phyloP scores from a whole-genome alignment of 2,113 vertebrate species.

The Lepisosteus osseus region DNA sequence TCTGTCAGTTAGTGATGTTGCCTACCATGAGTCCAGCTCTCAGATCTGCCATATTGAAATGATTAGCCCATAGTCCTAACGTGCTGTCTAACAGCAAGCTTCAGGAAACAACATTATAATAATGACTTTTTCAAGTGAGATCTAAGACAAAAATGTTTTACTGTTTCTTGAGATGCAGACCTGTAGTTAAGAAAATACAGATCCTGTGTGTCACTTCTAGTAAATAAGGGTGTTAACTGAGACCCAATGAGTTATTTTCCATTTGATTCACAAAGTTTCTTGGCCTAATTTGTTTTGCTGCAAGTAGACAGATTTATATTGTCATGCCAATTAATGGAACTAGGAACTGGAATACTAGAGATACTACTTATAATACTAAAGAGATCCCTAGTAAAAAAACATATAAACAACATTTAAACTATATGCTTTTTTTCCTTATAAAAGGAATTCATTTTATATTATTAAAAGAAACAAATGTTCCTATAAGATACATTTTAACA shows the following conservation, averaged over 20 bases:
- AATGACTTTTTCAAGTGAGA: constrained; percentile 31
- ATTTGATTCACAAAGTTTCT: not conserved
- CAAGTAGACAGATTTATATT: too few relatives aligned
- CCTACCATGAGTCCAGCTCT: constrained; percentile 31
- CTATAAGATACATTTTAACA: too few relatives aligned
- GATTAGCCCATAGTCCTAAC: constrained; percentile 44
- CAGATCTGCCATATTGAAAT: constrained; percentile 48
- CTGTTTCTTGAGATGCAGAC: not conserved
- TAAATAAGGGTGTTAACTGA: not conserved
- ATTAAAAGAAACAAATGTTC: too few relatives aligned
- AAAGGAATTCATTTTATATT: too few relatives aligned
- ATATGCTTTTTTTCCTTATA: too few relatives aligned
- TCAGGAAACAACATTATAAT: constrained; percentile 45
- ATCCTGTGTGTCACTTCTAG: not conserved
- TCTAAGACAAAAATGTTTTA: constrained; percentile 26
- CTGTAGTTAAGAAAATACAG: not conserved
- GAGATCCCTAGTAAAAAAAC: too few relatives aligned
- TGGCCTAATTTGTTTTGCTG: too few relatives aligned
- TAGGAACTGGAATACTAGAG: too few relatives aligned
- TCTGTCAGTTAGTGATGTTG: constrained; percentile 32
- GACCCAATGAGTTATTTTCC: not conserved
- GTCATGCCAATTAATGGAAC: too few relatives aligned
- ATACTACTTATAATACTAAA: too few relatives aligned
- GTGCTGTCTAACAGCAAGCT: constrained; percentile 40
- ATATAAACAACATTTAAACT: too few relatives aligned